Evolutionary conservation across 2,888 invertebrate genomes (phyloP).

Genomic region (Tipula helvola): DNA sequence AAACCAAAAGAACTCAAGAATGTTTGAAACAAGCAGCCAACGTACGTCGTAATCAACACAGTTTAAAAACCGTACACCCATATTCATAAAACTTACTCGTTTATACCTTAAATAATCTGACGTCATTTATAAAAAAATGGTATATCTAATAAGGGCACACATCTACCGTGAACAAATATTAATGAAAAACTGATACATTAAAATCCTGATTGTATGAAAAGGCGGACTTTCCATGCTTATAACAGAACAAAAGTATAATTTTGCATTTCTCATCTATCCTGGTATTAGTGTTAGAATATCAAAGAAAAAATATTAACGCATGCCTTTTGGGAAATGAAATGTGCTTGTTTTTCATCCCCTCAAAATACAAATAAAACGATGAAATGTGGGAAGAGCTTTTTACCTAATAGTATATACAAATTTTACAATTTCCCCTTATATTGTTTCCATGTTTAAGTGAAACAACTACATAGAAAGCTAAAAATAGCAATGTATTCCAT

Average conservation of each 20-base stretch:
- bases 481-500: not conserved
- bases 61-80: not conserved
- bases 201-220: not conserved
- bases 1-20: not conserved
- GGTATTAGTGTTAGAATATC: not conserved
- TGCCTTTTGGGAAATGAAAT: not conserved
- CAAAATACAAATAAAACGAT: not conserved
- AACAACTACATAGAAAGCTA: not conserved
- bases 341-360: not conserved
- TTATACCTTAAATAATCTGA: not conserved
- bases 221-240: not conserved
- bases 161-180: not conserved
- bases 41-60: not conserved
- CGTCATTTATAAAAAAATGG: not conserved
- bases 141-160: not conserved
- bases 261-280: not conserved
- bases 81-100: not conserved
- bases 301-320: not conserved
- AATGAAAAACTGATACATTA: not conserved
- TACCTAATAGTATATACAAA: not conserved
- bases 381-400: not conserved
- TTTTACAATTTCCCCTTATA: not conserved
- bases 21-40: not conserved
- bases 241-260: not conserved
- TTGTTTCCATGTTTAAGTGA: not conserved